These are phyloP conservation scores for Tipula helvola DNA, from an alignment of 2,888 invertebrate species.

Conservation along the genomic window DNA sequence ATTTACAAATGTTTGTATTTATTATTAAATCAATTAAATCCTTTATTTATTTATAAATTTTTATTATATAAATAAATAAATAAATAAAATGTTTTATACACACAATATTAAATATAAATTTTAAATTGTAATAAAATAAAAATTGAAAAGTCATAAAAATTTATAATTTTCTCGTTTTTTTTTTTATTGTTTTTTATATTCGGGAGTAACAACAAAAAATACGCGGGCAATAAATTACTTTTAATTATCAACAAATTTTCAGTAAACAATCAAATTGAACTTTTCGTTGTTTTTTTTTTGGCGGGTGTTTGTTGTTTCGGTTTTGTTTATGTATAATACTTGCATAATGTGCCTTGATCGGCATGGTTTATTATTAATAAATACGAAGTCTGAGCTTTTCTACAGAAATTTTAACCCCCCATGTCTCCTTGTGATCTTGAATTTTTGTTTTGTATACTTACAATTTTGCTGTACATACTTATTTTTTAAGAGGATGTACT, in stretches of 20 bases:
- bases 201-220: neutral
- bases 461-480: too few relatives aligned
- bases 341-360: neutral
- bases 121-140: neutral
- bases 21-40: constrained; percentile 4
- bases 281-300: neutral
- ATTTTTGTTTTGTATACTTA: too few relatives aligned
- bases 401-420: too few relatives aligned
- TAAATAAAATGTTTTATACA: neutral
- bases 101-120: neutral
- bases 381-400: too few relatives aligned
- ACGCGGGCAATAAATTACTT: neutral
- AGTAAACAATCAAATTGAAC: constrained; percentile 4
- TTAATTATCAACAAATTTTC: constrained; percentile 4
- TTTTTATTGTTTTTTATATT: neutral
- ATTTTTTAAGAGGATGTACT: too few relatives aligned
- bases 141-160: neutral
- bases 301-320: neutral
- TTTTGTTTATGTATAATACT: neutral
- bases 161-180: neutral
- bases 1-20: neutral
- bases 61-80: neutral
- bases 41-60: neutral
- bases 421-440: too few relatives aligned
- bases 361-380: neutral